Conservation (phyloP, 1,140 invertebrate genomes). For the Caenorhabditis latens region DNA sequence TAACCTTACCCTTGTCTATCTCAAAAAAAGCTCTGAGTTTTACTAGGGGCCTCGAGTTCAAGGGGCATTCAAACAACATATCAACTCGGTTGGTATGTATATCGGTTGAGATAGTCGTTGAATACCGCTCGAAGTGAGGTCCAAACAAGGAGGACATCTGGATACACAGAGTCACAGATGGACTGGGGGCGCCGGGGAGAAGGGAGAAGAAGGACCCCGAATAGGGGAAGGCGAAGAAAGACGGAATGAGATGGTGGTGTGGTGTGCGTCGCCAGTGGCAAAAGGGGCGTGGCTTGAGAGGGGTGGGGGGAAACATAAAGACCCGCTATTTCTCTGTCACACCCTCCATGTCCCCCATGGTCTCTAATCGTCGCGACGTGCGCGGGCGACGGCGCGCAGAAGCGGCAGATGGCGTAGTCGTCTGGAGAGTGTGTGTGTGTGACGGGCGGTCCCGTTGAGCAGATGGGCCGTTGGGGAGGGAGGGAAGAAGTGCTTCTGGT, state of each 20-base stretch:
- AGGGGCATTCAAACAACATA: constrained; percentile 56
- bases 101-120: constrained; percentile 37
- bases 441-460: not conserved
- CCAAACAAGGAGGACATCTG: not conserved
- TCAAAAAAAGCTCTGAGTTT: not conserved
- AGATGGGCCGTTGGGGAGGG: constrained; percentile 16
- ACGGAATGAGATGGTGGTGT: no score
- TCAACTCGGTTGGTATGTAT: not conserved
- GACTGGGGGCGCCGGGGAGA: no score
- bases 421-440: no score
- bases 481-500: not conserved
- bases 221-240: not conserved
- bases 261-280: no score
- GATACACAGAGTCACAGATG: not conserved
- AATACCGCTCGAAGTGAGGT: constrained; percentile 39
- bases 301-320: no score
- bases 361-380: no score
- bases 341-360: no score
- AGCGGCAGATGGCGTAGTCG: no score
- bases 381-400: no score
- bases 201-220: no score
- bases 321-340: no score
- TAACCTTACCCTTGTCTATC: not conserved
- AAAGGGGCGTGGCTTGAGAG: no score
- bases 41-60: not conserved